Percentiles rank a stretch among this genome's conserved stretches.
Conservation (phyloP, 2,888 invertebrate species). For the Craniophora ligustri region DNA sequence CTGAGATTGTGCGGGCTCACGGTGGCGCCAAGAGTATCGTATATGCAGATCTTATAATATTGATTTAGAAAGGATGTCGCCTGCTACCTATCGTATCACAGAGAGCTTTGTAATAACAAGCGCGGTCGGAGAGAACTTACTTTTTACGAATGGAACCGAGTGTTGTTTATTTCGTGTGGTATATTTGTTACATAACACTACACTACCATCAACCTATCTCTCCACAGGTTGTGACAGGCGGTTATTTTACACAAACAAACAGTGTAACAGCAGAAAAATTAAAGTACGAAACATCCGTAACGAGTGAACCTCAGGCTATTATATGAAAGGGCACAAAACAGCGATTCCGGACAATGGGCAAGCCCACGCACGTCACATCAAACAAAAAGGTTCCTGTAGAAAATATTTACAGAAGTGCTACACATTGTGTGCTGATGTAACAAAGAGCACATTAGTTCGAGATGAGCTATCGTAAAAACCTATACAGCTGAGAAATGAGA, state of each 20-base stretch:
- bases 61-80: conserved; percentile 43
- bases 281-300: conserved; percentile 47
- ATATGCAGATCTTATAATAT: conserved; percentile 47
- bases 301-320: conserved; percentile 56
- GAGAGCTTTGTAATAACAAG: conserved; percentile 36
- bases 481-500: conserved; percentile 54
- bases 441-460: conserved; percentile 68
- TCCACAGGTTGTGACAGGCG: conserved; percentile 19
- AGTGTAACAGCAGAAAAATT: conserved; percentile 47
- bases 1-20: conserved; percentile 20
- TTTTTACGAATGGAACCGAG: conserved; percentile 5
- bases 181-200: conserved; percentile 16
- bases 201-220: conserved; percentile 15
- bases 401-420: conserved; percentile 67
- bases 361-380: conserved; percentile 65
- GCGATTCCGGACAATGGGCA: conserved; percentile 66
- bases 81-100: conserved; percentile 19
- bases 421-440: conserved; percentile 59
- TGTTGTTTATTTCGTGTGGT: conserved; percentile 25
- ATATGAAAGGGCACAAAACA: conserved; percentile 60
- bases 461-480: conserved; percentile 63
- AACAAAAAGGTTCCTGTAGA: conserved; percentile 66
- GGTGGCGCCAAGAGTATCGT: conserved; percentile 32
- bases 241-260: conserved; percentile 39
- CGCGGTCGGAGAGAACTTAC: conserved; percentile 16